Evolutionary conservation across 2,888 invertebrate genomes (phyloP).

Genomic region (Sinopyrophorus schimmeli): DNA sequence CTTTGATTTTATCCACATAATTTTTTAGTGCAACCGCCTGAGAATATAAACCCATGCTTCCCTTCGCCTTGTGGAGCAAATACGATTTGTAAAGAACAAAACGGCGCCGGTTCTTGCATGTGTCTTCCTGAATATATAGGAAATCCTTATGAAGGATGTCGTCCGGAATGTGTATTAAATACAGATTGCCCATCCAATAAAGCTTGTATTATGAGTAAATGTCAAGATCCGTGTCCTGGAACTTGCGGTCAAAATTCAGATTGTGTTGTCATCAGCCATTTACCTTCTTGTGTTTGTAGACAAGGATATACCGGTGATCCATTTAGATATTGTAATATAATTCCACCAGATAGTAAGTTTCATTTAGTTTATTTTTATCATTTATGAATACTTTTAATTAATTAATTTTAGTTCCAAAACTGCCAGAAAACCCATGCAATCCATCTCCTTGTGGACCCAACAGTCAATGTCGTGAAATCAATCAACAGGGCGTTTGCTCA

Average conservation of each 20-base stretch:
- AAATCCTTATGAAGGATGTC: slow-evolving; percentile 76
- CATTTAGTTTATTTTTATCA: not conserved
- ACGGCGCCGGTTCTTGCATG: slow-evolving; percentile 67
- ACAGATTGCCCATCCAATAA: slow-evolving; percentile 72
- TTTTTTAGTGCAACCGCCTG: slow-evolving; percentile 41
- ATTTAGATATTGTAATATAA: slow-evolving; percentile 63
- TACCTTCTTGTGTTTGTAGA: slow-evolving; percentile 72
- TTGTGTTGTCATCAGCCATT: slow-evolving; percentile 73
- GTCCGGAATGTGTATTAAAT: slow-evolving; percentile 74
- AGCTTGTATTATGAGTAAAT: slow-evolving; percentile 74
- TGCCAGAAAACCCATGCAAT: slow-evolving; percentile 64
- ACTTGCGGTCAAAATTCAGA: slow-evolving; percentile 74
- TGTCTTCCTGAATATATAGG: slow-evolving; percentile 74
- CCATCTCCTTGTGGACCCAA: slow-evolving; percentile 81
- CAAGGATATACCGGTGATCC: slow-evolving; percentile 77
- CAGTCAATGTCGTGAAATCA: slow-evolving; percentile 71
- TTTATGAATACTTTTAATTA: slow-evolving; percentile 34
- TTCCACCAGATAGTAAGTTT: slow-evolving; percentile 41
- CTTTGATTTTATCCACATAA: no score
- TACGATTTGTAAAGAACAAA: slow-evolving; percentile 69
- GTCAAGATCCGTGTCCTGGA: slow-evolving; percentile 77
- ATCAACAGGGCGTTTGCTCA: slow-evolving; percentile 60
- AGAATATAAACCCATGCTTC: slow-evolving; percentile 60
- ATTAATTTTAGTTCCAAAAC: slow-evolving; percentile 37
- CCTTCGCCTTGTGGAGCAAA: slow-evolving; percentile 71